Conservation (phyloP, 2,113 vertebrate species). For the Chroicocephalus ridibundus region DNA sequence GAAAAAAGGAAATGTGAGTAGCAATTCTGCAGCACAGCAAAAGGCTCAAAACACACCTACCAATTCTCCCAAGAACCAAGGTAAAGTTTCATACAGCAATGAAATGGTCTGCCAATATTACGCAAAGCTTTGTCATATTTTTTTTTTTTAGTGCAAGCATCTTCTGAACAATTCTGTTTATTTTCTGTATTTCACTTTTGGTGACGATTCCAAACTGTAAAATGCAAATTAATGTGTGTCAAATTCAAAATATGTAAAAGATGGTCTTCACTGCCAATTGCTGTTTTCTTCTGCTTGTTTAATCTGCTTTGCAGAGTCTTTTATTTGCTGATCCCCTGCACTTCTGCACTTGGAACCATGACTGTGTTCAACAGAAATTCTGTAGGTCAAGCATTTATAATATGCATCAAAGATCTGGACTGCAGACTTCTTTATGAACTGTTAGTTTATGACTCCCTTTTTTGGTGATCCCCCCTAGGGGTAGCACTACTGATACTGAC, state of each 20-base stretch:
- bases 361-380: neutral
- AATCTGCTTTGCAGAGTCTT: conserved; percentile 7
- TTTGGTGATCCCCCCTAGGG: neutral
- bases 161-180: neutral
- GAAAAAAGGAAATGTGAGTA: conserved; percentile 69
- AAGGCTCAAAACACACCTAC: conserved; percentile 76
- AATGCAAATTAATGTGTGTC: neutral
- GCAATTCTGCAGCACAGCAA: conserved; percentile 66
- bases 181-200: neutral
- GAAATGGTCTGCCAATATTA: neutral
- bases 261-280: neutral
- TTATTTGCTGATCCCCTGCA: neutral
- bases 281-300: neutral
- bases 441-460: neutral
- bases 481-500: neutral
- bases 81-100: conserved; percentile 68
- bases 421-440: neutral
- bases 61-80: conserved; percentile 75
- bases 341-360: neutral
- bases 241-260: neutral
- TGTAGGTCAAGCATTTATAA: neutral
- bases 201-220: neutral
- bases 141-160: neutral
- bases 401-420: neutral
- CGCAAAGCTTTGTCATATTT: neutral